Evolutionary conservation across 2,888 invertebrate species (phyloP), one percentile per base, ranked within the genome.

Genomic region (Drosophila pseudotakahashii): DNA sequence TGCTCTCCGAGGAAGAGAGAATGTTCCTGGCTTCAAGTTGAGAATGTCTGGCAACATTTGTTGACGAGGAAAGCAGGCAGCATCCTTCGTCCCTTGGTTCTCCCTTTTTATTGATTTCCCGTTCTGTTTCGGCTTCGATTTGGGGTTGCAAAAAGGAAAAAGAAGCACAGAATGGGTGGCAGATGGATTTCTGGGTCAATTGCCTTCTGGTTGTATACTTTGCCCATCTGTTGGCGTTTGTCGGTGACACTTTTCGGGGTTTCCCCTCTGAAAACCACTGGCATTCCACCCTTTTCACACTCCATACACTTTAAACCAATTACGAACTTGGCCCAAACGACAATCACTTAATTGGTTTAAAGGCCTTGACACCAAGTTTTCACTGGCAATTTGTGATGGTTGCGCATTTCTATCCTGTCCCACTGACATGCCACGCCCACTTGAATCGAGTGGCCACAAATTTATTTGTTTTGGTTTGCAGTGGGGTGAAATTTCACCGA

Each of bases 61-160:
- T 47, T 60, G 55, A 4, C 39, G 13, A 47, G 64, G 44, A 32
- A 54, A 34, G 10, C 34, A 39, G 3, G 34, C 51, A 52, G 32
- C 47, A 48, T 53, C 69, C 14, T 52, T 54, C 41, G 32, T 67
- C 39, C 39, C 39, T 19, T 53, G 41, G 13, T 6, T 11, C 13
- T 14, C 9, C 16, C 41, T 36, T 52, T 34, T 30, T 76, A 78
- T 78, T 66, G 78, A 76, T 76, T 76, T 78, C 69, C 19, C 14
- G 48, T 58, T 60, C 47, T 55, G 59, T 73, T 67, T 57, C 32
- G 48, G 37, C 54, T 73, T 74, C 67, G 75, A 66, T 58, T 67
- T 44, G 34, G 37, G 50, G 74, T 34, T 54, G 58, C 30, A 9
- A 32, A n/a, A 14, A n/a, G 6, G 13, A n/a, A 14, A 50, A 36